phyloP scores from a whole-genome alignment of 2,113 vertebrate species.

The Oreocharis arfaki region DNA sequence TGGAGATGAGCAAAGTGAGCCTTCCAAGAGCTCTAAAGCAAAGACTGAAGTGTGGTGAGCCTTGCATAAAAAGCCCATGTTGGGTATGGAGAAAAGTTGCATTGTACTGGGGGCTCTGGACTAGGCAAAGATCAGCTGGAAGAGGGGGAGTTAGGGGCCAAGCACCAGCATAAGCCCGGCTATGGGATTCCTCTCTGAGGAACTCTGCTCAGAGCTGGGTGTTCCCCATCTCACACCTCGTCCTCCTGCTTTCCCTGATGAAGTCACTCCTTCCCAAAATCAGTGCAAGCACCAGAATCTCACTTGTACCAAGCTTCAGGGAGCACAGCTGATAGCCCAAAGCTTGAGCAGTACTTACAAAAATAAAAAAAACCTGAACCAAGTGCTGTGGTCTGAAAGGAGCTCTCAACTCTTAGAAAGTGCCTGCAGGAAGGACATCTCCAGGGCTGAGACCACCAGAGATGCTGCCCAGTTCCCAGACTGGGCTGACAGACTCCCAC shows the following conservation, averaged over 20 bases:
- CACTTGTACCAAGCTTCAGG: accelerated
- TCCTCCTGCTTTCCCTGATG: accelerated
- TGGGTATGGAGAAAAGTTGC: neutral
- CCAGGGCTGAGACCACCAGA: neutral
- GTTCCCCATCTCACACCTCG: accelerated
- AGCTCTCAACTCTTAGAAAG: neutral
- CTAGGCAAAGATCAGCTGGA: neutral
- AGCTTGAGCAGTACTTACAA: neutral
- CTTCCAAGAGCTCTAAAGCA: neutral
- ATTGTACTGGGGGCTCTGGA: neutral
- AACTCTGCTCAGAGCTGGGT: neutral
- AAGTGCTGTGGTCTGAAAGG: neutral
- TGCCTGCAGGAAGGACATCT: neutral
- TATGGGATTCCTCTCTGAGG: neutral
- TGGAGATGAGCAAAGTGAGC: neutral
- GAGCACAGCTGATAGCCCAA: accelerated
- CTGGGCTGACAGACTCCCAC: neutral
- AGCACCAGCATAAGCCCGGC: neutral
- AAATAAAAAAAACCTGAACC: neutral
- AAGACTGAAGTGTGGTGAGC: neutral
- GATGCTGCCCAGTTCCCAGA: neutral
- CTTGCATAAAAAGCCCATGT: accelerated
- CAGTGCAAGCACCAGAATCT: neutral
- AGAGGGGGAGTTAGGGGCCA: accelerated
- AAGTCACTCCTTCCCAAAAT: neutral